Evolutionary conservation across 1,140 invertebrate genomes (phyloP), one percentile per base, ranked within the genome.

Genomic region (Macrobrachium nipponense): DNA sequence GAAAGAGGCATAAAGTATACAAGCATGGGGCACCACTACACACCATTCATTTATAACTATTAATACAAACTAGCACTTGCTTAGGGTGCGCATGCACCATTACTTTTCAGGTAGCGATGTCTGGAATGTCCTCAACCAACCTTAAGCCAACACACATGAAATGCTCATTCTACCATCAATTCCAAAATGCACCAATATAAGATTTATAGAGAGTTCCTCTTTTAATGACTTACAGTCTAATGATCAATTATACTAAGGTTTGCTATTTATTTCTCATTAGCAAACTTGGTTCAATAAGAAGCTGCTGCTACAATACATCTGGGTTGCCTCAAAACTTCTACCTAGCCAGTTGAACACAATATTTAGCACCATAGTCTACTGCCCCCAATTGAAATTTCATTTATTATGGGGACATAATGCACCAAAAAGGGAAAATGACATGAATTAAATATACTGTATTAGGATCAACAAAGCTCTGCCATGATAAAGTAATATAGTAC

Each of bases 101-200:
- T 68, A 73, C 70, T 73, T 70, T 73, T 79, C 66, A 82, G 68
- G 80, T 82, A 72, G 70, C 73, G n/a, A 82, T 82, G 81, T 76
- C 51, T 82, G 81, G 81, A 82, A 82, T 82, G 81, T 82, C 81
- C 81, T 82, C 81, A 76, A 60, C 44, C 73, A 82, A 51, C 62
- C n/a, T 23, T 70, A 44, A 68, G 27, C 72, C 68, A 76, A 43
- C 81, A 27, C 60, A 36, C 59, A 61, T 70, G 23, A 75, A 82
- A 75, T 36, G 27, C 27, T 36, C 27, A 36, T 36, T 36, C 27
- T 36, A 36, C 27, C 27, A 36, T 36, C 27, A 36, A 36, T 36
- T 36, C 27, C 27, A 36, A 36, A 36, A 36, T 36, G 27, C 27
- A 36, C 27, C 27, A 36, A 36, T 36, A 36, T 36, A 36, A 36